Evolutionary conservation across 1,140 invertebrate genomes (phyloP).

Genomic region (Psilanteris sp.): DNA sequence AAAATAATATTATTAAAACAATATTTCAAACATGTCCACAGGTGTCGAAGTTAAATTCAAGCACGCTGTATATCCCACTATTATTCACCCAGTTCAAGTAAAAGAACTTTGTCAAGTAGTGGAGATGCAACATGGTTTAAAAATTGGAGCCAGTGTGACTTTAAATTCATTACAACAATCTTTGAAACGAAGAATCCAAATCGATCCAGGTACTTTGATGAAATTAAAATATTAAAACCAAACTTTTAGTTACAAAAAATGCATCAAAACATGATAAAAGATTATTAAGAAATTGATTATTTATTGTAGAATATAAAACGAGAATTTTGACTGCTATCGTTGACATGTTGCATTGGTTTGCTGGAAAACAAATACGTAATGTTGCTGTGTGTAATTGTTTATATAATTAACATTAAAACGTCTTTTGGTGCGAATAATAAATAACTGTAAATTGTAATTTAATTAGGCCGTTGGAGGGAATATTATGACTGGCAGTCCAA

Average conservation of each 20-base stretch:
- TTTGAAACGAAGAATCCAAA: conserved; percentile 82
- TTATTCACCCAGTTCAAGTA: conserved; percentile 88
- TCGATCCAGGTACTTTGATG: conserved; percentile 80
- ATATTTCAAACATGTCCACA: no score
- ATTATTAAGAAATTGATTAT: no score
- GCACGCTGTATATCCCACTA: conserved; percentile 88
- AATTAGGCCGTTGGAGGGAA: conserved; percentile 90
- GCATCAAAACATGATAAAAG: no score
- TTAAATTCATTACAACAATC: conserved; percentile 86
- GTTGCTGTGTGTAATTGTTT: conserved; percentile 83
- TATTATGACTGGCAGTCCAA: conserved; percentile 96
- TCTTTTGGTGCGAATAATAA: no score
- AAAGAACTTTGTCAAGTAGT: conserved; percentile 84
- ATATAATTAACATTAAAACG: no score
- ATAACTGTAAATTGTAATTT: background rate
- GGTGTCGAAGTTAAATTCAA: conserved; percentile 95
- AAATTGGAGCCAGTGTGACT: conserved; percentile 89
- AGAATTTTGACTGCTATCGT: conserved; percentile 82
- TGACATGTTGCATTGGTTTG: conserved; percentile 96
- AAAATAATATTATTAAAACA: no score
- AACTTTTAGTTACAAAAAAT: no score
- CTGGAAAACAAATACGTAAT: conserved; percentile 95
- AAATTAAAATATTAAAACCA: no score
- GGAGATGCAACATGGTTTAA: conserved; percentile 81
- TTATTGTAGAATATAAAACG: conserved; percentile 20